Conservation (phyloP, 2,888 invertebrate species). For the Sphinx pinastri region DNA sequence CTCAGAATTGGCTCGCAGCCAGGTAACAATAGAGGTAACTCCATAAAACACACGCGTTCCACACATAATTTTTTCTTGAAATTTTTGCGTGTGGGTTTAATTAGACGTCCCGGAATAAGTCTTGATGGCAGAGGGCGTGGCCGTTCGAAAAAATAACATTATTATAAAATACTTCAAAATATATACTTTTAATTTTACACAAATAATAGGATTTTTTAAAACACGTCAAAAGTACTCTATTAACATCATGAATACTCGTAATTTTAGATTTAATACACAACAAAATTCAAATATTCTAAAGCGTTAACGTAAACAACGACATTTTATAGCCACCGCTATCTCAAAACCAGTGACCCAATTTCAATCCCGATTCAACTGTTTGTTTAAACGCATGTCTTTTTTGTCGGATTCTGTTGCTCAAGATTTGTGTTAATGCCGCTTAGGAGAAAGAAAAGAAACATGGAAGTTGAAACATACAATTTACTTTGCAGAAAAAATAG, state of each 20-base stretch:
- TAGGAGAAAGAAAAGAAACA: too few relatives aligned
- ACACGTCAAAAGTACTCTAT: background rate
- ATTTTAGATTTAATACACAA: background rate
- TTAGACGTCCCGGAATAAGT: slow-evolving; percentile 58
- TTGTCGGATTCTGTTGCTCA: background rate
- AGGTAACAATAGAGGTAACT: slow-evolving; percentile 63
- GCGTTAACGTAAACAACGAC: too few relatives aligned
- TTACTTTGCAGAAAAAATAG: background rate
- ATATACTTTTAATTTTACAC: background rate
- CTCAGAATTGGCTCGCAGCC: slow-evolving; percentile 62
- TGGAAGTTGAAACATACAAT: too few relatives aligned
- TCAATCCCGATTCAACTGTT: background rate
- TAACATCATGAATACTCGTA: background rate
- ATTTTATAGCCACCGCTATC: background rate
- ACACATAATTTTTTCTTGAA: slow-evolving; percentile 56
- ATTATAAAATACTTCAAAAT: background rate
- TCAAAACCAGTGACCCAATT: background rate
- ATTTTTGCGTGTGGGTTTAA: slow-evolving; percentile 62
- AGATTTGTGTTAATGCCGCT: background rate
- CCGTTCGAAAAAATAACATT: slow-evolving; percentile 25
- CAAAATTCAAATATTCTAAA: too few relatives aligned
- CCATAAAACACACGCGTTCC: slow-evolving; percentile 62
- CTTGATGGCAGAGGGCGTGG: slow-evolving; percentile 54
- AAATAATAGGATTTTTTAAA: background rate
- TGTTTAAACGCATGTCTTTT: slow-evolving; percentile 1